Evolutionary conservation across 2,797 vertebrate species (phyloP), one percentile per base, ranked within the genome.

Genomic region (Telmatherina bonti): DNA sequence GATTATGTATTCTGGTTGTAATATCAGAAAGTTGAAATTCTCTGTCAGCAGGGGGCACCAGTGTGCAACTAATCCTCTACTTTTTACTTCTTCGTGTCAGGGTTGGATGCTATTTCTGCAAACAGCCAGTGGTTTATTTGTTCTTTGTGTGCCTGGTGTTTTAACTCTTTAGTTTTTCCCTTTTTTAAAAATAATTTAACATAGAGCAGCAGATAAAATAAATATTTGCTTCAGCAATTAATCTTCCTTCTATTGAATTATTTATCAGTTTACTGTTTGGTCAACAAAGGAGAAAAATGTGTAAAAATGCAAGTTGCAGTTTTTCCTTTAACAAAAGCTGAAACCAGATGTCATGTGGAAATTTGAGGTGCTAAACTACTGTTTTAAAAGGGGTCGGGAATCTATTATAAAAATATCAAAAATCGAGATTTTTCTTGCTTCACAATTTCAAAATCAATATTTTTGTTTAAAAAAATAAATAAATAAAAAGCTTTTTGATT

Each of bases 1-100:
- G 41, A 12, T 33, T 9, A 7, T 43, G 7, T 8, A 45, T 16
- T 26, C 12, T 47, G 33, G 20, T 24, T 51, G 11, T 20, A 20
- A 8, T 2, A 45, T 45, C n/a, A 51, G 47, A 36, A 41, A 15
- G 22, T 24, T 59, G 13, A 1, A 24, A 5, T 12, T 24, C 8
- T 22, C 0, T 33, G 54, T 24, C 66, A 69, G 31, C 36, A 67
- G 71, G 41, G 10, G 66, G 2, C 26, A 7, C 24, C 49, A 75
- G 0, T 11, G 1, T 26, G 55, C 35, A 62, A 24, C 15, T 30
- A 20, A 31, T 22, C 5, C 1, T 7, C 9, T 13, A 9, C 15
- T 33, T 22, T 22, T n/a, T n/a, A n/a, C 4, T 31, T 31, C 3
- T 18, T 16, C 8, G 5, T 13, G 8, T 57, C 1, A 6, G 5